phyloP scores from a whole-genome alignment of 1,140 invertebrate species.

The Brachionus calyciflorus region DNA sequence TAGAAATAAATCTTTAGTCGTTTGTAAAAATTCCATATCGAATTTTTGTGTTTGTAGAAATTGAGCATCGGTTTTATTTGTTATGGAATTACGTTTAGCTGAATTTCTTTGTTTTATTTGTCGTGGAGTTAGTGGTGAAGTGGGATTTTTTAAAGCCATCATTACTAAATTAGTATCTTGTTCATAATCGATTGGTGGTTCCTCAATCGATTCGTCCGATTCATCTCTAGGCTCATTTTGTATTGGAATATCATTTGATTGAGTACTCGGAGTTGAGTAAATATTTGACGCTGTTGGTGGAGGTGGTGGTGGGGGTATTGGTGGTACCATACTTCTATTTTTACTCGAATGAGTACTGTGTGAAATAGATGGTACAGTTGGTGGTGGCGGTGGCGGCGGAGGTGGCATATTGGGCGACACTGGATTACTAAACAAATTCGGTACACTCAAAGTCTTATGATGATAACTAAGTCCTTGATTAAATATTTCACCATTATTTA shows the following conservation, averaged over 20 bases:
- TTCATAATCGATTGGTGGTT: conserved; percentile 6
- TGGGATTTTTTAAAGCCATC: neutral
- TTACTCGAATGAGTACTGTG: conserved; percentile 10
- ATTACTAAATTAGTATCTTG: conserved; percentile 25
- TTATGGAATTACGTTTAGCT: conserved; percentile 26
- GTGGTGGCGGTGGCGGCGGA: neutral
- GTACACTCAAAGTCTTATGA: conserved; percentile 4
- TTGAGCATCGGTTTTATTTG: neutral
- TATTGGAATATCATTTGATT: neutral
- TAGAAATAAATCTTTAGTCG: conserved; percentile 28
- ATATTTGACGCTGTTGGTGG: neutral
- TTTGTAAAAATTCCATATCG: conserved; percentile 23
- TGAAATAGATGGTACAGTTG: conserved; percentile 5
- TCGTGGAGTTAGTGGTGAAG: conserved; percentile 13
- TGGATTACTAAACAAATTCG: neutral
- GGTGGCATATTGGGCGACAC: conserved; percentile 23
- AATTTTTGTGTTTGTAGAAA: conserved; percentile 36
- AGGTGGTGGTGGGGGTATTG: neutral
- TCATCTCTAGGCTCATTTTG: neutral
- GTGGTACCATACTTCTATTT: neutral
- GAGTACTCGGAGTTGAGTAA: neutral
- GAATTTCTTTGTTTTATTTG: conserved; percentile 33
- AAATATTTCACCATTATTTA: conserved; percentile 13
- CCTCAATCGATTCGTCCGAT: neutral
- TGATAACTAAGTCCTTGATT: neutral